phyloP scores from a whole-genome alignment of 2,797 vertebrate genomes.

The Eospalax fontanierii region DNA sequence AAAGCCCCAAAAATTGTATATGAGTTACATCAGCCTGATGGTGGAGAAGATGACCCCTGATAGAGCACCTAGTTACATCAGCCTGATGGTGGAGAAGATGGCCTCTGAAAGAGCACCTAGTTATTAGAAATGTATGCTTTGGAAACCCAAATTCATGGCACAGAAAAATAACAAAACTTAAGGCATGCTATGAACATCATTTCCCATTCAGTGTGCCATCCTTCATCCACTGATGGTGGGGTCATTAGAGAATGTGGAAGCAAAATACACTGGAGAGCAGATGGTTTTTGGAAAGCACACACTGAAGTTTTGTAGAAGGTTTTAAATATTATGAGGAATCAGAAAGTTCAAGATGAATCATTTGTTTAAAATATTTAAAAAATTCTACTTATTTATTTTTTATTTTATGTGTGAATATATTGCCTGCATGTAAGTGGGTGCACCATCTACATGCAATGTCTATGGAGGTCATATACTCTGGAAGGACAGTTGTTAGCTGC shows the following conservation, averaged over 20 bases:
- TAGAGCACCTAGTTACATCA: conserved; percentile 98
- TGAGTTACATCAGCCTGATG: conserved; percentile 98
- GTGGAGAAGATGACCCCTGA: conserved; percentile 95
- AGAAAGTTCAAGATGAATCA: conserved; percentile 98
- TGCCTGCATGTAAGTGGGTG: too few species aligned
- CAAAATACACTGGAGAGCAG: conserved; percentile 99
- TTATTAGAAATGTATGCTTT: conserved; percentile 98
- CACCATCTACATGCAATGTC: too few species aligned
- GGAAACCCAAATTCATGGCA: conserved; percentile 99
- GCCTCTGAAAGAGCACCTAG: conserved; percentile 98
- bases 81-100: too few species aligned
- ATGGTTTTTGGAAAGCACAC: conserved; percentile 99
- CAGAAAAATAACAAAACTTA: conserved; percentile 99
- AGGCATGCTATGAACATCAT: conserved; percentile 98
- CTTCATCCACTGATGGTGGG: conserved; percentile 98
- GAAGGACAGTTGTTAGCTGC: too few species aligned
- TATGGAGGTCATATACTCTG: too few species aligned
- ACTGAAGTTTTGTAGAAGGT: conserved; percentile 94
- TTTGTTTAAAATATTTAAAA: conserved; percentile 99
- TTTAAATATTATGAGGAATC: conserved; percentile 99
- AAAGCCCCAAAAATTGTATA: conserved; percentile 97
- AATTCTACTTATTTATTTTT: too few species aligned
- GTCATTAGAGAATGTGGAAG: conserved; percentile 99
- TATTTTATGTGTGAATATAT: too few species aligned
- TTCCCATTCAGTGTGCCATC: conserved; percentile 99